phyloP scores from a whole-genome alignment of 2,113 vertebrate genomes.

The Nyctibius bracteatus region DNA sequence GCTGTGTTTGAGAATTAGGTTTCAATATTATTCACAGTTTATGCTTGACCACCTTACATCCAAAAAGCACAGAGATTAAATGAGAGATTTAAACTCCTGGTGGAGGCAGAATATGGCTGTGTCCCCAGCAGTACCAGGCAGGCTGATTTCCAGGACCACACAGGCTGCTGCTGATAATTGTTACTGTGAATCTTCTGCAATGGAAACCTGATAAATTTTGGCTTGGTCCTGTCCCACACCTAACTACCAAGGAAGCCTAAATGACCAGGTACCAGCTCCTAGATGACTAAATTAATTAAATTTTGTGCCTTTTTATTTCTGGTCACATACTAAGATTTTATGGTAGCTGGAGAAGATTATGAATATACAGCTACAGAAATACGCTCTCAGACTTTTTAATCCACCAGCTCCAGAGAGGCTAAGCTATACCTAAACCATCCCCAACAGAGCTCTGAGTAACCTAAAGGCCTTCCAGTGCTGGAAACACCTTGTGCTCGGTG shows the following conservation, averaged over 20 bases:
- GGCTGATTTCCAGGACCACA: background rate
- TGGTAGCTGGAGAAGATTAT: background rate
- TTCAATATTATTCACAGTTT: background rate
- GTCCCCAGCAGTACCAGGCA: background rate
- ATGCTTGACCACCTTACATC: too few species aligned
- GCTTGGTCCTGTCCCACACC: background rate
- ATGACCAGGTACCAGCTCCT: background rate
- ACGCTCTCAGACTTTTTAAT: accelerated
- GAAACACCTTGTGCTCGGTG: accelerated
- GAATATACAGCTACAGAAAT: background rate
- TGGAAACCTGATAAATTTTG: background rate
- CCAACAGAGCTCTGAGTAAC: background rate
- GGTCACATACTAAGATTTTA: background rate
- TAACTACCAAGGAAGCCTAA: background rate
- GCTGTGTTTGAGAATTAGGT: background rate
- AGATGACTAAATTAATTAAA: background rate
- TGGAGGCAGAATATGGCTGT: background rate
- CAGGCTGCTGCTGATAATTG: background rate
- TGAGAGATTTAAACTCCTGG: background rate
- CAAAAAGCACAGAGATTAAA: background rate
- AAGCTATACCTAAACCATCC: background rate
- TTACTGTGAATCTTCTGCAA: background rate
- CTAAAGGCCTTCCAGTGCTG: background rate
- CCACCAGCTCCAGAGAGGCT: background rate
- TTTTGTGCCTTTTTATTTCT: background rate